These are phyloP conservation scores for Manacus vitellinus DNA, from an alignment of 2,113 vertebrate species.

Conservation along the genomic window DNA sequence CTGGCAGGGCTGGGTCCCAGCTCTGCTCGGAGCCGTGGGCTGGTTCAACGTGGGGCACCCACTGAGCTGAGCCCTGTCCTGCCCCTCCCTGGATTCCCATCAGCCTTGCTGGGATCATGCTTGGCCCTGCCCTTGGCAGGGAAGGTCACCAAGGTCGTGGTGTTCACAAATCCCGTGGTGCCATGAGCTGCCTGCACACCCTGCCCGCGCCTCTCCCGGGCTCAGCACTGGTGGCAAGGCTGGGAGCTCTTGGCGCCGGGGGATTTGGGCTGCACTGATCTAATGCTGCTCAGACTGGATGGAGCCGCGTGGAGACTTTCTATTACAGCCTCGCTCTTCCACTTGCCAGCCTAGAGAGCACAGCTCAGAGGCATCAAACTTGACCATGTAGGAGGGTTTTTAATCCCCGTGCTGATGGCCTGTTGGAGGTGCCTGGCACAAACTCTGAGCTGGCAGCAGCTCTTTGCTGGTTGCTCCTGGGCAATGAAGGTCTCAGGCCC, in stretches of 20 bases:
- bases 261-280: not conserved
- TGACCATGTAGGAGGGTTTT: not conserved
- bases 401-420: not conserved
- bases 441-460: not conserved
- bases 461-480: not conserved
- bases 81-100: not conserved
- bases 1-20: not conserved
- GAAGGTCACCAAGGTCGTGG: not conserved
- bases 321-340: not conserved
- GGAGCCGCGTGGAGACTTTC: not conserved
- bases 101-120: accelerated
- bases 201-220: accelerated
- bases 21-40: accelerated
- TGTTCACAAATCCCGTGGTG: not conserved
- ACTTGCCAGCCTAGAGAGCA: not conserved
- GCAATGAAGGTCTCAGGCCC: no score
- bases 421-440: not conserved
- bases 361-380: not conserved
- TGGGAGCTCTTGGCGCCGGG: not conserved
- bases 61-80: accelerated
- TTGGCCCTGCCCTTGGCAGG: accelerated
- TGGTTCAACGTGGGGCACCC: accelerated
- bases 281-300: not conserved
- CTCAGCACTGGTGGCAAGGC: accelerated
- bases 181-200: accelerated